Percentiles rank a stretch among this genome's conserved stretches.
Conservation (phyloP, 2,113 vertebrate genomes). For the Amphilophus citrinellus region DNA sequence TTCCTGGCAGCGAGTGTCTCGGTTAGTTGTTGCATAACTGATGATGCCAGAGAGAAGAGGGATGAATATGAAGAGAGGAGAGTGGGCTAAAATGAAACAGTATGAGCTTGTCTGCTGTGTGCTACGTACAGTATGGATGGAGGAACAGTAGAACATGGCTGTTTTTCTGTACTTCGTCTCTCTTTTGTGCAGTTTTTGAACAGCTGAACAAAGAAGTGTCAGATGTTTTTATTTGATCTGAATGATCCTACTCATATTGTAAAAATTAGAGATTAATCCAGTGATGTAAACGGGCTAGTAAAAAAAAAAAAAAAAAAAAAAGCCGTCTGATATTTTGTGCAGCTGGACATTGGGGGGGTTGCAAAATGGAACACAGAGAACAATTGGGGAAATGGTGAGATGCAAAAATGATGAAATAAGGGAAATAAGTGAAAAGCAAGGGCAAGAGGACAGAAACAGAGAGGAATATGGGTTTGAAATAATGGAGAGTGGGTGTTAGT, state of each 20-base stretch:
- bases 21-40: constrained; percentile 70
- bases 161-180: not conserved
- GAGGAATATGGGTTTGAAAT: constrained; percentile 37
- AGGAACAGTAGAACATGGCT: not conserved
- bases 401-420: constrained; percentile 58
- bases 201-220: not conserved
- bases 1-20: constrained; percentile 54
- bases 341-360: not conserved
- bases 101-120: constrained; percentile 17
- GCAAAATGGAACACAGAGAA: constrained; percentile 3
- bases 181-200: not conserved
- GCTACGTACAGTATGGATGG: constrained; percentile 13
- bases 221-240: not conserved
- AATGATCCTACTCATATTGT: not conserved
- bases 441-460: constrained; percentile 33
- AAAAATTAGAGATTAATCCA: not conserved
- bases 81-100: constrained; percentile 55
- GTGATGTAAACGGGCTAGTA: not conserved
- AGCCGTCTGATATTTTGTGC: not conserved
- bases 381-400: constrained; percentile 23
- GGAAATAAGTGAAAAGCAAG: constrained; percentile 23
- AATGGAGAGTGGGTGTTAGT: constrained; percentile 34
- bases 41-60: constrained; percentile 50
- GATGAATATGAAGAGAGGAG: constrained; percentile 44
- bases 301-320: no score